Evolutionary conservation across 1,140 invertebrate genomes (phyloP).

Genomic region (Cephus cinctus): DNA sequence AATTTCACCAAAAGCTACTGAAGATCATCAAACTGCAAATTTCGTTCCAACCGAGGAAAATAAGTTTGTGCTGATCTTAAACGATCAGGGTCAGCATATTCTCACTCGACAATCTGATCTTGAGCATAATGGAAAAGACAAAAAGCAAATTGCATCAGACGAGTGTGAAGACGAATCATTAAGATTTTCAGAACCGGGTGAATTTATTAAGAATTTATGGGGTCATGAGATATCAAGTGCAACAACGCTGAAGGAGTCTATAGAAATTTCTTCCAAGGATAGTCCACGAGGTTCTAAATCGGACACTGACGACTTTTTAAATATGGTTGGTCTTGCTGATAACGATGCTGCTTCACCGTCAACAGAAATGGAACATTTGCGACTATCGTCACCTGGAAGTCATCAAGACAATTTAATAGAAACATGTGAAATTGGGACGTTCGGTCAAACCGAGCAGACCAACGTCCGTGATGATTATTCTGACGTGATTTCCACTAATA

Average conservation of each 20-base stretch:
- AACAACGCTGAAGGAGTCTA: slow-evolving; percentile 7
- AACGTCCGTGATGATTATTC: slow-evolving; percentile 20
- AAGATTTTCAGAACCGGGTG: slow-evolving; percentile 1
- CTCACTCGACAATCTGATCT: slow-evolving; percentile 38
- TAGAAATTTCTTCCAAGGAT: slow-evolving; percentile 2
- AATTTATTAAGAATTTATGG: slow-evolving; percentile 12
- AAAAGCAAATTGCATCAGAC: slow-evolving; percentile 8
- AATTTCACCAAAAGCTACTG: slow-evolving; percentile 10
- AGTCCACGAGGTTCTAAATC: slow-evolving; percentile 2
- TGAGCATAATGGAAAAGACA: slow-evolving; percentile 7
- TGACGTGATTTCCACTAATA: too few species aligned
- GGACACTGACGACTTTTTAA: too few species aligned
- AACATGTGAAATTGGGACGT: background rate
- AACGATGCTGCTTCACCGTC: slow-evolving; percentile 49
- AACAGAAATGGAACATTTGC: slow-evolving; percentile 55
- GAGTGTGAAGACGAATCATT: slow-evolving; percentile 7
- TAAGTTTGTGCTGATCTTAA: slow-evolving; percentile 43
- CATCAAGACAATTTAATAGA: slow-evolving; percentile 19
- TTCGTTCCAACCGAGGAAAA: slow-evolving; percentile 33
- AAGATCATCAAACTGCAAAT: slow-evolving; percentile 11
- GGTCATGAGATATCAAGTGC: slow-evolving; percentile 4
- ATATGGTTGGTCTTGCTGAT: too few species aligned
- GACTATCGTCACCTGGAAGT: slow-evolving; percentile 47
- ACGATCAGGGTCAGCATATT: slow-evolving; percentile 40
- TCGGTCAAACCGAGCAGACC: slow-evolving; percentile 17